phyloP scores from a whole-genome alignment of 2,888 invertebrate genomes.

The Ceraclea dissimilis region DNA sequence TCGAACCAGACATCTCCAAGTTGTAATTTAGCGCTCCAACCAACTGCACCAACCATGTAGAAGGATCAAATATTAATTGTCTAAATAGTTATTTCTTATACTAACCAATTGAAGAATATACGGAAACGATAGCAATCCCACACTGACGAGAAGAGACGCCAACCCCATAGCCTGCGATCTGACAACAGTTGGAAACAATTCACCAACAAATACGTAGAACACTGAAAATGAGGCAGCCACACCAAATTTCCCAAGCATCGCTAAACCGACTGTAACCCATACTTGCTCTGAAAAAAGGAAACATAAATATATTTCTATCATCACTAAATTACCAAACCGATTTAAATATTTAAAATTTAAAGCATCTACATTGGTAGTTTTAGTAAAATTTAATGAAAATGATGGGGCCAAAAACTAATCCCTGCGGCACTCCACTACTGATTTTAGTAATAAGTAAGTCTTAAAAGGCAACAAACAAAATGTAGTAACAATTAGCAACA shows the following conservation, averaged over 20 bases:
- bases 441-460: too few species aligned
- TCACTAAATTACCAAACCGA: background rate
- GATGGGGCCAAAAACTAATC: background rate
- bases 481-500: too few species aligned
- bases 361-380: background rate
- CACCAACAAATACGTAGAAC: slow-evolving; percentile 63
- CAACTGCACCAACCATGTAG: too few species aligned
- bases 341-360: background rate
- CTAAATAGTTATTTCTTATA: too few species aligned
- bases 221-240: slow-evolving; percentile 62
- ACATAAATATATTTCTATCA: too few species aligned
- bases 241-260: slow-evolving; percentile 59
- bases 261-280: slow-evolving; percentile 55
- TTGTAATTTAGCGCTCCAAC: too few species aligned
- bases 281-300: slow-evolving; percentile 42
- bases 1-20: too few species aligned
- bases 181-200: slow-evolving; percentile 57
- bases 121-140: slow-evolving; percentile 55
- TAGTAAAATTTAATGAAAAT: background rate
- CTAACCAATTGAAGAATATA: slow-evolving; percentile 54
- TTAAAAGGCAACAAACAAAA: too few species aligned
- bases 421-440: background rate
- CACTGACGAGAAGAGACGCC: slow-evolving; percentile 55
- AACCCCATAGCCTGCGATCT: slow-evolving; percentile 61
- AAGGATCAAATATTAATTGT: too few species aligned